Conservation (phyloP, 2,797 vertebrate species). For the Hephaestus fuliginosus region DNA sequence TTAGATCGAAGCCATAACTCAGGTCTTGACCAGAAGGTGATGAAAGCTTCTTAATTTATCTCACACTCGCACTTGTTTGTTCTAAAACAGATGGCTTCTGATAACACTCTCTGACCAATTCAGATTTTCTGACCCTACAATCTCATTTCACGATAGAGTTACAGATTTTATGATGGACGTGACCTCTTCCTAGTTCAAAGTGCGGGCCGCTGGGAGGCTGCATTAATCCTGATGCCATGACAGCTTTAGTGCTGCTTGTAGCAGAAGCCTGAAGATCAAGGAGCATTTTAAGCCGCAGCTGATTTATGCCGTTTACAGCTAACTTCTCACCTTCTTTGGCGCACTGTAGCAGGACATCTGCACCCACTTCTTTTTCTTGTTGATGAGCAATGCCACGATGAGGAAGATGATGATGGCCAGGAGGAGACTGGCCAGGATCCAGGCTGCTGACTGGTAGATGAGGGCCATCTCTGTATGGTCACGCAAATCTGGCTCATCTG, state of each 20-base stretch:
- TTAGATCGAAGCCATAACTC: slow-evolving; percentile 6
- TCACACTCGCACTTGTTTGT: neutral
- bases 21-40: neutral
- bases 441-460: slow-evolving; percentile 89
- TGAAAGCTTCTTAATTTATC: slow-evolving; percentile 7
- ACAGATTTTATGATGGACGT: slow-evolving; percentile 30
- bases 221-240: slow-evolving; percentile 48
- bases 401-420: slow-evolving; percentile 88
- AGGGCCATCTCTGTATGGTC: slow-evolving; percentile 85
- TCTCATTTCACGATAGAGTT: slow-evolving; percentile 40
- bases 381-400: slow-evolving; percentile 83
- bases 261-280: slow-evolving; percentile 47
- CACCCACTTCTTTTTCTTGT: slow-evolving; percentile 89
- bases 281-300: neutral
- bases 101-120: slow-evolving; percentile 38
- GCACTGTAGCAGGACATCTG: slow-evolving; percentile 90
- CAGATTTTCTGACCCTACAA: slow-evolving; percentile 29
- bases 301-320: slow-evolving; percentile 7
- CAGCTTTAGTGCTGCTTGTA: slow-evolving; percentile 45
- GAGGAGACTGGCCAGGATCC: slow-evolving; percentile 88
- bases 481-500: slow-evolving; percentile 72
- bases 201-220: slow-evolving; percentile 26
- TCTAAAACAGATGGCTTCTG: slow-evolving; percentile 6
- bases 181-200: slow-evolving; percentile 45
- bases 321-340: slow-evolving; percentile 86